These are phyloP conservation scores for Triops cancriformis DNA, from an alignment of 1,140 invertebrate species.

Conservation along the genomic window DNA sequence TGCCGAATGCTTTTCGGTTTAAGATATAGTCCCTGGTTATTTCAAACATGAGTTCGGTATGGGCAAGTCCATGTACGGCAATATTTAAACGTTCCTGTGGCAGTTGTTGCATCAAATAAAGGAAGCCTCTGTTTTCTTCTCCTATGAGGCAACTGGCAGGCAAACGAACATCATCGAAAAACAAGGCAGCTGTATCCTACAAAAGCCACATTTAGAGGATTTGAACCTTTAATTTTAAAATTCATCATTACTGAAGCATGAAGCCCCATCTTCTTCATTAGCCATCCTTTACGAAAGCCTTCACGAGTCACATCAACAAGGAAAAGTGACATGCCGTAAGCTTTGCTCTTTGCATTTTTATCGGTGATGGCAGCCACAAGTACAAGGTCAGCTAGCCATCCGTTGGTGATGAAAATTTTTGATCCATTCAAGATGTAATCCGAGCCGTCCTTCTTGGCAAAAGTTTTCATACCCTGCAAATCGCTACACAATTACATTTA, in stretches of 20 bases:
- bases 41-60: conserved; percentile 45
- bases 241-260: conserved; percentile 38
- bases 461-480: conserved; percentile 43
- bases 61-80: conserved; percentile 37
- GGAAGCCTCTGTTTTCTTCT: conserved; percentile 44
- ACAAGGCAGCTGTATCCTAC: conserved; percentile 46
- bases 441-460: conserved; percentile 42
- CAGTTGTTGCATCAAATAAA: conserved; percentile 45
- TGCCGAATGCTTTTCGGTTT: conserved; percentile 45
- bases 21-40: conserved; percentile 43
- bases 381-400: conserved; percentile 42
- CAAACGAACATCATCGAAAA: conserved; percentile 46
- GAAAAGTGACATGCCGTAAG: conserved; percentile 45
- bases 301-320: conserved; percentile 43
- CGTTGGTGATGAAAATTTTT: conserved; percentile 46
- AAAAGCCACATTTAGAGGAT: conserved; percentile 21
- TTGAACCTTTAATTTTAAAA: conserved; percentile 17
- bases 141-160: conserved; percentile 41
- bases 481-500: conserved; percentile 36
- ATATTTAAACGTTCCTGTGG: conserved; percentile 45
- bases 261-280: conserved; percentile 44
- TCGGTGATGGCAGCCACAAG: conserved; percentile 45
- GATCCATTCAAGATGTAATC: conserved; percentile 46
- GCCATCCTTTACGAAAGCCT: conserved; percentile 44
- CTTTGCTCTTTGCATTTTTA: conserved; percentile 39